Percentiles rank a stretch among this genome's conserved stretches.
Conservation (phyloP, 1,140 invertebrate genomes). For the Sitophilus oryzae region DNA sequence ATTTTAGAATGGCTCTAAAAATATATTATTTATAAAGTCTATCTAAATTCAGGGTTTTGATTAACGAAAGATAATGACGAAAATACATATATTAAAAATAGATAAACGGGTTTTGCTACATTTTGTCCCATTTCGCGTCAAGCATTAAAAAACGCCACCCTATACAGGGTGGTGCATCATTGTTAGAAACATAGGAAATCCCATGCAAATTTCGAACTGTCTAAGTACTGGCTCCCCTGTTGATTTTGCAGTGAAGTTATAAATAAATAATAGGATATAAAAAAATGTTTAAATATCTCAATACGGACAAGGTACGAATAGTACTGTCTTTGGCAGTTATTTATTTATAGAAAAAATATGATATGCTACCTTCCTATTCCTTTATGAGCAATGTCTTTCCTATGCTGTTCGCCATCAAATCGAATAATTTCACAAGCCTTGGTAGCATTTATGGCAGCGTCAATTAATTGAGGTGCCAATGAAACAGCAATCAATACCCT, state of each 20-base stretch:
- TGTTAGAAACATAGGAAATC: too few relatives aligned
- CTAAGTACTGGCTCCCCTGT: too few relatives aligned
- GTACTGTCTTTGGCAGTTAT: background rate
- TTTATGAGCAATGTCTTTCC: conserved; percentile 86
- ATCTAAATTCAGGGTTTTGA: background rate
- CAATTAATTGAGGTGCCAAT: conserved; percentile 57
- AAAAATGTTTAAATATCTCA: too few relatives aligned
- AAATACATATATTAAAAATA: too few relatives aligned
- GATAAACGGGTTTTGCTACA: too few relatives aligned
- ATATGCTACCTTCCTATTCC: conserved; percentile 72
- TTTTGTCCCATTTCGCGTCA: too few relatives aligned
- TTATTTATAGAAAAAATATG: conserved; percentile 6
- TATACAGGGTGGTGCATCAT: too few relatives aligned
- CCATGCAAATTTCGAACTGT: too few relatives aligned
- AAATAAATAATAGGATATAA: too few relatives aligned
- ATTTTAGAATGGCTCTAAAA: conserved; percentile 47
- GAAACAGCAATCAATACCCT: conserved; percentile 81
- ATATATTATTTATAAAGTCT: background rate
- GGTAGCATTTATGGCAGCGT: conserved; percentile 68
- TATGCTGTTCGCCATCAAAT: conserved; percentile 79
- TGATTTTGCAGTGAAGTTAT: background rate
- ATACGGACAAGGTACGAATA: too few relatives aligned
- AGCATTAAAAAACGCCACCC: too few relatives aligned
- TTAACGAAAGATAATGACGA: background rate
- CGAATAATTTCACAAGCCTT: conserved; percentile 60